Evolutionary conservation across 2,888 invertebrate species (phyloP).

Genomic region (Drosophila barbarae): DNA sequence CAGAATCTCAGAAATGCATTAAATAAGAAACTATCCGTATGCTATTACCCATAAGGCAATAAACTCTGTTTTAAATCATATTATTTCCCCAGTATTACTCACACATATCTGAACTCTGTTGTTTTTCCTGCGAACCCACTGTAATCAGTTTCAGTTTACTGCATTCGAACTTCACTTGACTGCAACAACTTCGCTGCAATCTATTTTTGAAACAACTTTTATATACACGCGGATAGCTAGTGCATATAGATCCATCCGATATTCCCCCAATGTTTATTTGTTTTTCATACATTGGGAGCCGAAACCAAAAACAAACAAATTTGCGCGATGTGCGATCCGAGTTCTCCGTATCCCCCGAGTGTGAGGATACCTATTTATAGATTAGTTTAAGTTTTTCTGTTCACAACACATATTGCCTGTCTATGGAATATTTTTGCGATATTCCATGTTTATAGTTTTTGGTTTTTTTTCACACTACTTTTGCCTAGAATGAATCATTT

Average conservation of each 20-base stretch:
- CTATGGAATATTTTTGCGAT: constrained; percentile 33
- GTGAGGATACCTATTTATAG: constrained; percentile 32
- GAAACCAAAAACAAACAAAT: constrained; percentile 35
- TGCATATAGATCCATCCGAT: constrained; percentile 10
- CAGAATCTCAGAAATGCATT: neutral
- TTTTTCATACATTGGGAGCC: constrained; percentile 34
- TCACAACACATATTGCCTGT: constrained; percentile 29
- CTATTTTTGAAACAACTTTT: constrained; percentile 37
- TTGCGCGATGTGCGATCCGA: constrained; percentile 25
- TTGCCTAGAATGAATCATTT: constrained; percentile 38
- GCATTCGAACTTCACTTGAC: constrained; percentile 24
- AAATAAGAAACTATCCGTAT: neutral
- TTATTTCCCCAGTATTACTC: neutral
- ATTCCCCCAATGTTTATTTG: constrained; percentile 27
- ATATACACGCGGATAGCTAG: constrained; percentile 4
- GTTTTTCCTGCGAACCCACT: constrained; percentile 13
- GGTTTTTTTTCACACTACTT: constrained; percentile 9
- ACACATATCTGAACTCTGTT: neutral
- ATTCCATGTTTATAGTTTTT: constrained; percentile 14
- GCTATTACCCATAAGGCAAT: neutral
- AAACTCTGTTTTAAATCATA: neutral
- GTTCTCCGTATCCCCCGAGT: constrained; percentile 29
- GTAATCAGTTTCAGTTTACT: constrained; percentile 31
- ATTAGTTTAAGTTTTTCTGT: constrained; percentile 28
- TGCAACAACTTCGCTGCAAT: constrained; percentile 29